Base-by-base conservation (phyloP, 2,797 vertebrate genomes). In the Ptychadena robeensis region DNA sequence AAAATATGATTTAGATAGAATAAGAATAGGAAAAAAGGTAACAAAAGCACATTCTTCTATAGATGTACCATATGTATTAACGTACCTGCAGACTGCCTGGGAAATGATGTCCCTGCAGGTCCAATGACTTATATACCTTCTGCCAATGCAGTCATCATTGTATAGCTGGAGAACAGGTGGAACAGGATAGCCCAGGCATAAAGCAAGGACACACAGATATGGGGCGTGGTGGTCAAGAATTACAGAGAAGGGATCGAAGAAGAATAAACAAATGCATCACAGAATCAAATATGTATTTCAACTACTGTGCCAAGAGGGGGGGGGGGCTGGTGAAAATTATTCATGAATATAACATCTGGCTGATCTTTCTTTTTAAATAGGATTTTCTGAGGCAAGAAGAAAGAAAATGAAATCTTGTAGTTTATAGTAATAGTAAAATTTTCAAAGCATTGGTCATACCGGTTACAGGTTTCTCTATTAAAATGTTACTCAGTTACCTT, bases 61-160 rank as follows among this genome's bases (percentile, higher is more conserved):
- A 53, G 15, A 53, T 8, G 44, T 6, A 53, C 18, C 5, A 9
- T 22, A 53, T n/a, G 44, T 9, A 35, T 34, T 31, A 6, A 82
- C 81, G 3, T 71, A 82, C 81, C 81, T 82, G 73, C 73, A 63
- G 81, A 66, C 80, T 82, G 65, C 65, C 35, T 27, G 25, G 73
- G 73, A 75, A 76, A 48, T 70, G 6, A 34, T 9, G 5, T 15
- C 28, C 2, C 3, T 12, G 63, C 35, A 28, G 0, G 4, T 11
- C 28, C 14, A 31, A 22, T 34, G 11, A 7, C 28, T 76, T 82
- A 82, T 82, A 82, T 82, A 82, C 48, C 40, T 30, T 44, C 28
- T 12, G 66, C 53, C 72, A 30, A 82, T 82, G 31, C 44, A 27
- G 2, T 0, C 57, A 14, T 12, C 22, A 53, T 25, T 69, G 63